Evolutionary conservation across 2,113 vertebrate genomes (phyloP).

Genomic region (Microtus montanus): DNA sequence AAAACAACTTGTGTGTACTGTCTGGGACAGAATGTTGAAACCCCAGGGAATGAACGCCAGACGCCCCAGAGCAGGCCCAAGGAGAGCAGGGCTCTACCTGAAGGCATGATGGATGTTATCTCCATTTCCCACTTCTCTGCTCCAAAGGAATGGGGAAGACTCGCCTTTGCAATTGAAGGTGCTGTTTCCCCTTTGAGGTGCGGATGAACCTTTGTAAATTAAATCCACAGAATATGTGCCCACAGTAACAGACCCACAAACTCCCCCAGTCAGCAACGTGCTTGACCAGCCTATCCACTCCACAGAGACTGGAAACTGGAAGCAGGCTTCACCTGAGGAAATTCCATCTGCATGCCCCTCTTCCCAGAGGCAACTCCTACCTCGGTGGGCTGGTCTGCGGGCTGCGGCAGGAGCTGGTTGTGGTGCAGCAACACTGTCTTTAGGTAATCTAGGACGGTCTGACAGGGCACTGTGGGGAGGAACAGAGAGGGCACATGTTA

Average conservation of each 20-base stretch:
- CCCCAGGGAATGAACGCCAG: background rate
- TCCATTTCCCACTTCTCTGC: background rate
- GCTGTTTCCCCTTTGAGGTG: background rate
- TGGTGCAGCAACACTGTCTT: slow-evolving; percentile 96
- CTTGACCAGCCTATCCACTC: background rate
- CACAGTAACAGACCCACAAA: background rate
- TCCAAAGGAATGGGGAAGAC: background rate
- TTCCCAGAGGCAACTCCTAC: slow-evolving; percentile 79
- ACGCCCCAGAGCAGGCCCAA: no score
- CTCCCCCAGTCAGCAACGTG: background rate
- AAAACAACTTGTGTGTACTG: background rate
- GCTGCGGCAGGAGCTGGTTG: slow-evolving; percentile 93
- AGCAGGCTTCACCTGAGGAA: background rate
- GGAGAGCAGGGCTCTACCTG: background rate
- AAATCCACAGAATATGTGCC: background rate
- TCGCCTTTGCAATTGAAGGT: background rate
- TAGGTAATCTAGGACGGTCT: slow-evolving; percentile 97
- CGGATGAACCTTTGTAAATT: background rate
- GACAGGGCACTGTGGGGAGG: slow-evolving; percentile 93
- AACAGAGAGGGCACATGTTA: slow-evolving; percentile 61
- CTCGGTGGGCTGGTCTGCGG: slow-evolving; percentile 94
- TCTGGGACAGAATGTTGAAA: background rate
- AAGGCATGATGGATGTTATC: background rate
- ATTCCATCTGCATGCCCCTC: background rate
- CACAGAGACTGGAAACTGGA: background rate